Conservation (phyloP, 2,888 invertebrate species). For the Chrysomela aeneicollis region DNA sequence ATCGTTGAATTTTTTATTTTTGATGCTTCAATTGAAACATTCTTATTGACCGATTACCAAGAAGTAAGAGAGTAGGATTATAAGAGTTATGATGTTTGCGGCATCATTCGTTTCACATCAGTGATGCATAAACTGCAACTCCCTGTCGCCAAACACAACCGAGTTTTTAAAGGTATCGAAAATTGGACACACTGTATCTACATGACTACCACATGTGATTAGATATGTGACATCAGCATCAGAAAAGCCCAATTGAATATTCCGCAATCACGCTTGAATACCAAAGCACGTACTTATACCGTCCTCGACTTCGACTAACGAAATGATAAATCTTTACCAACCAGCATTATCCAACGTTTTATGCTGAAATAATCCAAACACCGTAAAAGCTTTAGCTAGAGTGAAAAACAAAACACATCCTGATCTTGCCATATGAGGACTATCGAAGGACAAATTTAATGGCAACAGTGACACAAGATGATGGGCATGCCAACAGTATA, state of each 20-base stretch:
- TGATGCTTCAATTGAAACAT: no score
- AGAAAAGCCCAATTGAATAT: background rate
- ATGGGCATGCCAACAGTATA: constrained; percentile 8
- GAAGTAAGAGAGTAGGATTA: no score
- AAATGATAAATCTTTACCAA: constrained; percentile 4
- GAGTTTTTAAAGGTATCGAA: no score
- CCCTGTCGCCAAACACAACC: no score
- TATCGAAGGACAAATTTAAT: constrained; percentile 8
- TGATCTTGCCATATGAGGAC: constrained; percentile 1
- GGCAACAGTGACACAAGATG: background rate
- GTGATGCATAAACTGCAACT: no score
- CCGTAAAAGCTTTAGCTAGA: background rate
- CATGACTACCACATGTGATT: no score
- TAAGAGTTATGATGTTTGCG: no score
- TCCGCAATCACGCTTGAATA: constrained; percentile 12
- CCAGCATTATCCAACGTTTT: constrained; percentile 8
- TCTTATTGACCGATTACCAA: no score
- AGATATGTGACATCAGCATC: background rate
- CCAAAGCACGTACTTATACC: background rate
- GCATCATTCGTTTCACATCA: no score
- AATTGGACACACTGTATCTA: background rate
- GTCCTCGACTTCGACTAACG: constrained; percentile 7
- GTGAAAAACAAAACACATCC: constrained; percentile 13
- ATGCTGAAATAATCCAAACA: constrained; percentile 15
- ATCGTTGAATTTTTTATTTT: no score